These are phyloP conservation scores for Paraplagusia blochii DNA, from an alignment of 2,113 vertebrate species.

Conservation along the genomic window DNA sequence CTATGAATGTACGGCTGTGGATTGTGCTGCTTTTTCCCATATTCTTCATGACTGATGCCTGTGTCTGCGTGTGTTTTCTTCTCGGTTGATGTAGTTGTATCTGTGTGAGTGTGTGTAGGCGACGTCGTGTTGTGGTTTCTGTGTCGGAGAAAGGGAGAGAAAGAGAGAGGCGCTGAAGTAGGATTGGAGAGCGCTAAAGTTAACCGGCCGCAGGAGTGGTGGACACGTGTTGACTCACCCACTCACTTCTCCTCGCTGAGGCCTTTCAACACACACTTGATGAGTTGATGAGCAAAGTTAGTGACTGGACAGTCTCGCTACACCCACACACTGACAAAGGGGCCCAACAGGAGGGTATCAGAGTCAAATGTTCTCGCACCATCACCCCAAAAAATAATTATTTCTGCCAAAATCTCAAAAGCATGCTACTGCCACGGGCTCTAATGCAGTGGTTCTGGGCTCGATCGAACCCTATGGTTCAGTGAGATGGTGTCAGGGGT, in stretches of 20 bases:
- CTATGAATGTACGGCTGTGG: constrained; percentile 26
- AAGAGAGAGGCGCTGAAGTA: constrained; percentile 28
- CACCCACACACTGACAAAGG: constrained; percentile 41
- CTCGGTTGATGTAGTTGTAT: constrained; percentile 6
- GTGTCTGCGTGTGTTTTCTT: constrained; percentile 9
- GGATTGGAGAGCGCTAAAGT: constrained; percentile 36
- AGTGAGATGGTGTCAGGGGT: no score
- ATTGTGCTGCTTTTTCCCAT: constrained; percentile 4
- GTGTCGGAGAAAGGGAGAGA: constrained; percentile 36
- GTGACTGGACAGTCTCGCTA: constrained; percentile 42
- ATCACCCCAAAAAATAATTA: not conserved
- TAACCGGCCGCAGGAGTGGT: constrained; percentile 31
- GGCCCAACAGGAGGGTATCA: constrained; percentile 26
- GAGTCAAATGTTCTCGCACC: constrained; percentile 39
- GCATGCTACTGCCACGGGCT: no score
- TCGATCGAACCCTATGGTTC: no score
- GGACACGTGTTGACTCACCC: constrained; percentile 51
- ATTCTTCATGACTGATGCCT: not conserved
- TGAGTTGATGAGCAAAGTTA: constrained; percentile 51
- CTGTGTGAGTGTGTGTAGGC: constrained; percentile 32
- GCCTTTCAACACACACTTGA: constrained; percentile 55
- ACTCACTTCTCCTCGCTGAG: constrained; percentile 38
- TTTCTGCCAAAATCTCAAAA: not conserved
- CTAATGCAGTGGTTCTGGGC: no score
- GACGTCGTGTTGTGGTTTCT: constrained; percentile 27